phyloP scores from a whole-genome alignment of 2,888 invertebrate genomes.

The Rhyacophila evoluta region DNA sequence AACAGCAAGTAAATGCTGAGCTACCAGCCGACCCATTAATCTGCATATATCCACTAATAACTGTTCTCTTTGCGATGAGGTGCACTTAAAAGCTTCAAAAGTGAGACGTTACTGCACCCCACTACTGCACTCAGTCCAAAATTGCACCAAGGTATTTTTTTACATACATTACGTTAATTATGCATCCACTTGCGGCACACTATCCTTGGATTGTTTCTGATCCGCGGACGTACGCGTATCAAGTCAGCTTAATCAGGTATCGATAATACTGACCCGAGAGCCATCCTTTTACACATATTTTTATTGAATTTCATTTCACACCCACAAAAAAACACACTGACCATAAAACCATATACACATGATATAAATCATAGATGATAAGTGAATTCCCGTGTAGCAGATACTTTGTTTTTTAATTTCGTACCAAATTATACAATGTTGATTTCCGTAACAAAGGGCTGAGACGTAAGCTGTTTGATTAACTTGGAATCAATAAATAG shows the following conservation, averaged over 20 bases:
- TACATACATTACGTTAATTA: conserved; percentile 39
- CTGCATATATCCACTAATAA: neutral
- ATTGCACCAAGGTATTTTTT: conserved; percentile 26
- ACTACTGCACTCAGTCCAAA: neutral
- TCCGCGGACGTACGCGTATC: neutral
- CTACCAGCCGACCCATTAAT: neutral
- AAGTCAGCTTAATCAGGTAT: neutral
- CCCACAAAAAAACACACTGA: too few relatives aligned
- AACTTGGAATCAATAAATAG: too few relatives aligned
- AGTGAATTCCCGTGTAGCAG: too few relatives aligned
- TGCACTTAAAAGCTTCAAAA: conserved; percentile 7
- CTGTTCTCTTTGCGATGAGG: neutral
- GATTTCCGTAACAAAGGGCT: too few relatives aligned
- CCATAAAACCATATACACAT: too few relatives aligned
- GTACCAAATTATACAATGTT: too few relatives aligned
- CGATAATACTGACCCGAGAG: neutral
- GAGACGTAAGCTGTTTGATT: too few relatives aligned
- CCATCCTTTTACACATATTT: too few relatives aligned
- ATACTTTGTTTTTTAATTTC: too few relatives aligned
- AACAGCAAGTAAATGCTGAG: too few relatives aligned
- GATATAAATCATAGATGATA: too few relatives aligned
- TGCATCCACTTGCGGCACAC: conserved; percentile 20
- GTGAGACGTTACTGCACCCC: conserved; percentile 14
- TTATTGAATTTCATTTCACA: too few relatives aligned
- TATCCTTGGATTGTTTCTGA: conserved; percentile 4